Evolutionary conservation across 2,113 vertebrate genomes (phyloP), one percentile per base, ranked within the genome.

Genomic region (Mola mola): DNA sequence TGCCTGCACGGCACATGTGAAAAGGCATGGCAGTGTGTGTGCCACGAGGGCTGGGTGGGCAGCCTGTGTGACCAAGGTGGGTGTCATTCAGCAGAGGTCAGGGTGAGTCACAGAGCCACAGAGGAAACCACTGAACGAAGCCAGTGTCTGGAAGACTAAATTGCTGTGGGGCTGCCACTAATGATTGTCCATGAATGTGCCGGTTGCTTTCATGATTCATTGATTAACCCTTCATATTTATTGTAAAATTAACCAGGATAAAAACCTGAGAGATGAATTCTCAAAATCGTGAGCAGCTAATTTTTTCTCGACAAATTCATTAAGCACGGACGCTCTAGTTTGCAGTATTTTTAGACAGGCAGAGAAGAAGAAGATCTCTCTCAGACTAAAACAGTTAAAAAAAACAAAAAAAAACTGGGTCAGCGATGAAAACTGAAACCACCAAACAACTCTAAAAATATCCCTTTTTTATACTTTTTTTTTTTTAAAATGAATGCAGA

Each of bases 11-110:
- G 97, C 64, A 72, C 81, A 48, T 99, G 97, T 66, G 75, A 89
- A 61, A 93, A 92, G 41, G 93, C 96, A n/a, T 95, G 96, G 94
- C 94, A 98, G 79, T 99, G 97, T 66, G 1, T 93, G 47, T 99
- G 97, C 20, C 78, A 94, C 16, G 92, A 94, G 0, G 96, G 96
- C 47, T 99, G 97, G 97, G 86, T 93, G 7, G 96, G 96, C 46
- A 92, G 91, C 65, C 92, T 93, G 65, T 99, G 97, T 66, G 92
- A 97, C 75, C 93, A 87, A 93, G 95, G 97, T 98, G 73, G 89
- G 93, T 49, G 41, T 75, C 47, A 66, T 79, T 66, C 64, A 47
- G 20, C 55, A 41, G 51, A 58, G 57, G 60, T 62, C 6, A 42
- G 40, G 20, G 7, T 66, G 66, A 75, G 66, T 72, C 72, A 67